These are phyloP conservation scores for Colistium nudipinnis DNA, from an alignment of 2,113 vertebrate genomes.

Conservation along the genomic window DNA sequence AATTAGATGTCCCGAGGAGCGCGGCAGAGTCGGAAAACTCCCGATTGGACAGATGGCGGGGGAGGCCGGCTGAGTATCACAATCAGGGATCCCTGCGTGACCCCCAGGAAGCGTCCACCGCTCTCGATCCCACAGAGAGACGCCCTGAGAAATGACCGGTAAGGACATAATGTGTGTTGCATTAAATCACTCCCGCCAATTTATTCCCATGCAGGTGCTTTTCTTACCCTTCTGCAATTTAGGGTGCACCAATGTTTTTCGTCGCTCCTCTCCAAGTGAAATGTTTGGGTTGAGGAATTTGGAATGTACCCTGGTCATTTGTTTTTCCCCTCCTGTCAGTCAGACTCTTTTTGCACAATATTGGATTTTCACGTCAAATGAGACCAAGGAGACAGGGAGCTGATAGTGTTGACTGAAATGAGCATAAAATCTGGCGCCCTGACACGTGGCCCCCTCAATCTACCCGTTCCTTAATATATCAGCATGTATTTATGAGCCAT, in stretches of 20 bases:
- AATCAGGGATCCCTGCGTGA: slow-evolving; percentile 24
- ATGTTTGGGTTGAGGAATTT: slow-evolving; percentile 1
- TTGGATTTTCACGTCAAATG: no score
- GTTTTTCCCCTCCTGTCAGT: slow-evolving; percentile 8
- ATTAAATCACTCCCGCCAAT: not conserved
- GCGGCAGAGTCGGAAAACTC: slow-evolving; percentile 4
- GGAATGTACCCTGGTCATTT: not conserved
- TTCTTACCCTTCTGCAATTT: not conserved
- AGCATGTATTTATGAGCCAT: not conserved
- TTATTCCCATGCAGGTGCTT: not conserved
- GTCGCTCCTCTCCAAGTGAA: slow-evolving; percentile 6
- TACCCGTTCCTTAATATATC: no score
- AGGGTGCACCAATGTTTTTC: not conserved
- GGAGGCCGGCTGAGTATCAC: slow-evolving; percentile 22
- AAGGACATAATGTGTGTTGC: not conserved
- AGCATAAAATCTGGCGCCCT: no score
- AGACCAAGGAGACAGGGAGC: no score
- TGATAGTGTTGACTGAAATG: no score
- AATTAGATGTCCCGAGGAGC: slow-evolving; percentile 52
- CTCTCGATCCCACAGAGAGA: slow-evolving; percentile 6
- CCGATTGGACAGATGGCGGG: slow-evolving; percentile 35
- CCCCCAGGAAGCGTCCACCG: slow-evolving; percentile 1
- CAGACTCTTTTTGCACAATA: no score
- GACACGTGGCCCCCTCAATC: no score
- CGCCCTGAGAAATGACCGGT: not conserved